Conservation (phyloP, 2,797 vertebrate genomes). For the Etheostoma perlongum region DNA sequence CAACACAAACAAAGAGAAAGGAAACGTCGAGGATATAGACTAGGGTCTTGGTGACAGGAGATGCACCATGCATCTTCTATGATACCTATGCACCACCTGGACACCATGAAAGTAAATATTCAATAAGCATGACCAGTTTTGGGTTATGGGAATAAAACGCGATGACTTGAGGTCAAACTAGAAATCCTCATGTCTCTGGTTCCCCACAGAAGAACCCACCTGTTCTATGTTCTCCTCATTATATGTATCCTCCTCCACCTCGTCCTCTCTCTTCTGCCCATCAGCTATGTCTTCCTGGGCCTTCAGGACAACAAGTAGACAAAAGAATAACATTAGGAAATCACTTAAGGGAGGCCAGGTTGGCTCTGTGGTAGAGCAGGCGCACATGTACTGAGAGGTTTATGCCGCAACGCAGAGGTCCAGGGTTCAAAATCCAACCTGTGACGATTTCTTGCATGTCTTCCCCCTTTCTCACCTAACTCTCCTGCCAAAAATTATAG, state of each 20-base stretch:
- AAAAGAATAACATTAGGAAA: not conserved
- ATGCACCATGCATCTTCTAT: not conserved
- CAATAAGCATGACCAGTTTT: not conserved
- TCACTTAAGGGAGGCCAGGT: too few relatives aligned
- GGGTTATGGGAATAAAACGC: not conserved
- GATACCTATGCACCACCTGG: not conserved
- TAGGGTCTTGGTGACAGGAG: not conserved
- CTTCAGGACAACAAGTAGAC: constrained; percentile 70
- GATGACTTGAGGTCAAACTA: not conserved
- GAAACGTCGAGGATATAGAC: too few relatives aligned
- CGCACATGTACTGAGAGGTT: too few relatives aligned
- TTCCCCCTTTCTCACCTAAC: too few relatives aligned
- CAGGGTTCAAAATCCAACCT: too few relatives aligned
- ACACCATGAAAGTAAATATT: not conserved
- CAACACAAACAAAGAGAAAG: too few relatives aligned
- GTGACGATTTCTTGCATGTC: too few relatives aligned
- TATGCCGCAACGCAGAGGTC: too few relatives aligned
- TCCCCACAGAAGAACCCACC: constrained; percentile 73
- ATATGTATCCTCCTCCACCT: constrained; percentile 89
- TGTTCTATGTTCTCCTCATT: constrained; percentile 91
- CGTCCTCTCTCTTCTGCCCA: constrained; percentile 87
- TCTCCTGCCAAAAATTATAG: too few relatives aligned
- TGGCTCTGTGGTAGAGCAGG: too few relatives aligned
- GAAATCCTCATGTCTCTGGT: not conserved
- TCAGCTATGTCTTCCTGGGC: constrained; percentile 93